phyloP scores from a whole-genome alignment of 1,140 invertebrate genomes.

The Drosophila littoralis region DNA sequence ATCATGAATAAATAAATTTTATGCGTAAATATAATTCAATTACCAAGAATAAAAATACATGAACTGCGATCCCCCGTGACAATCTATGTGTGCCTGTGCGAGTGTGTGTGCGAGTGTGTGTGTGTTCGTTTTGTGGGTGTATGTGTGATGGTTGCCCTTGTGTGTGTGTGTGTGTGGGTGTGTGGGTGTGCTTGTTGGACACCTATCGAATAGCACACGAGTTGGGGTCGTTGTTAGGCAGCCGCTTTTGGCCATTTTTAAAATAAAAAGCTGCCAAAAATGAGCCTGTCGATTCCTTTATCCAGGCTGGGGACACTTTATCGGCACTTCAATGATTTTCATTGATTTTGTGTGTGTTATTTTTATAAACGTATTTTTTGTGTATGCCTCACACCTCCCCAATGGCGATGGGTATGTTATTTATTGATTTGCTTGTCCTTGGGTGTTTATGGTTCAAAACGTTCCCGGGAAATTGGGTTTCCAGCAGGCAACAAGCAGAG shows the following conservation, averaged over 20 bases:
- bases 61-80: slow-evolving; percentile 14
- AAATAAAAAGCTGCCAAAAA: slow-evolving; percentile 41
- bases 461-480: not conserved
- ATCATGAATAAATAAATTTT: slow-evolving; percentile 80
- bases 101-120: slow-evolving; percentile 25
- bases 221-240: slow-evolving; percentile 24
- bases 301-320: slow-evolving; percentile 35
- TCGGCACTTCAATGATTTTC: slow-evolving; percentile 72
- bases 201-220: not conserved
- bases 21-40: slow-evolving; percentile 78
- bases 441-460: slow-evolving; percentile 19
- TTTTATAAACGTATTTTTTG: slow-evolving; percentile 49
- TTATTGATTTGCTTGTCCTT: slow-evolving; percentile 61
- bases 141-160: too few relatives aligned
- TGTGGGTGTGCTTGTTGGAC: not conserved
- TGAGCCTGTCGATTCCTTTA: not conserved
- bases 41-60: slow-evolving; percentile 39
- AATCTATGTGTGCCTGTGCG: slow-evolving; percentile 14
- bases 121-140: too few relatives aligned
- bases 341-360: slow-evolving; percentile 72
- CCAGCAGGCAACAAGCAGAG: not conserved
- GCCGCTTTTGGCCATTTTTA: slow-evolving; percentile 33
- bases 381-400: slow-evolving; percentile 18
- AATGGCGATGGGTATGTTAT: slow-evolving; percentile 35
- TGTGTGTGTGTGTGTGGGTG: not conserved